Conservation (phyloP, 2,888 invertebrate genomes). For the Ochropacha duplaris region DNA sequence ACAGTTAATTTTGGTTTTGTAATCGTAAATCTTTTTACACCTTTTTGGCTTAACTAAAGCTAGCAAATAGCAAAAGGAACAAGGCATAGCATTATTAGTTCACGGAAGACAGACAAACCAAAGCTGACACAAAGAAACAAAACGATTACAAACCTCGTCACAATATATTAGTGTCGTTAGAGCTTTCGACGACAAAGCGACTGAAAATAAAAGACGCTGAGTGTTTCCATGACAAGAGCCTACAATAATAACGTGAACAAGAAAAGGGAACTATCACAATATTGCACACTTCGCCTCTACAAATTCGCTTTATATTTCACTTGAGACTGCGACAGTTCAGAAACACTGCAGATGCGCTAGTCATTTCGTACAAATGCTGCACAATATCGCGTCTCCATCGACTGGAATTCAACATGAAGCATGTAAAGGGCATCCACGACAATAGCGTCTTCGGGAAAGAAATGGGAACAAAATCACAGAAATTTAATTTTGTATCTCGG, state of each 20-base stretch:
- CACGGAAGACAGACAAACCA: neutral
- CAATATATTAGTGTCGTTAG: neutral
- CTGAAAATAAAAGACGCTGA: neutral
- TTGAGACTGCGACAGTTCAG: conserved; percentile 30
- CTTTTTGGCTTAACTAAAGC: too few relatives aligned
- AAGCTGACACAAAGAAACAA: neutral
- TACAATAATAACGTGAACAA: conserved; percentile 32
- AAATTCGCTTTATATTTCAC: conserved; percentile 56
- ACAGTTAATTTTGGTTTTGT: too few relatives aligned
- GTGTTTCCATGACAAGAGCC: conserved; percentile 27
- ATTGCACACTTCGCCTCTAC: conserved; percentile 57
- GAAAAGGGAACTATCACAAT: conserved; percentile 45
- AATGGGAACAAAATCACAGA: conserved; percentile 64
- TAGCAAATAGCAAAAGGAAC: neutral
- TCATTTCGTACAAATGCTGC: conserved; percentile 65
- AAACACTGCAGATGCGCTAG: conserved; percentile 61
- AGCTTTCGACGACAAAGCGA: neutral
- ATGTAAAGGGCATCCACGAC: conserved; percentile 66
- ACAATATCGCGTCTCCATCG: conserved; percentile 65
- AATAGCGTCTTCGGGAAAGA: conserved; percentile 56
- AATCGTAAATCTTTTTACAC: neutral
- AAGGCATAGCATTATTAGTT: neutral
- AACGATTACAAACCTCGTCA: neutral
- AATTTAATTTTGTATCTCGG: conserved; percentile 71
- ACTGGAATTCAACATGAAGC: conserved; percentile 59